A percentile compares a stretch with the other conserved stretches of the same genome.
Evolutionary conservation across 2,888 invertebrate species (phyloP).

Genomic region (Eudemis profundana): DNA sequence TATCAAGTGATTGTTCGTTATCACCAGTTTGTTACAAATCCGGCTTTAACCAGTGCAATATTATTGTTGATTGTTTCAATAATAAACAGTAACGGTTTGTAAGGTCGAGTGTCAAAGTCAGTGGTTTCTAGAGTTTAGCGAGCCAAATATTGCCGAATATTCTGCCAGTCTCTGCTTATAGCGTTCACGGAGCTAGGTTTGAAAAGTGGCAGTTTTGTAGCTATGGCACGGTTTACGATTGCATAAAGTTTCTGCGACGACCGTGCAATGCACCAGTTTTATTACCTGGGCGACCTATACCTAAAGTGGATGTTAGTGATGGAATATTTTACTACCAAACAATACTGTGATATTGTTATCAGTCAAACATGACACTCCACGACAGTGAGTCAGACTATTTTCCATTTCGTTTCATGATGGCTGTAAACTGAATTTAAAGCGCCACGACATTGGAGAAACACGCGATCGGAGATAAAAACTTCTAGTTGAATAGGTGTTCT

Average conservation of each 20-base stretch:
- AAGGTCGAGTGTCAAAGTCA: conserved; percentile 8
- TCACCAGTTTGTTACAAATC: conserved; percentile 10
- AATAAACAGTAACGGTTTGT: conserved; percentile 2
- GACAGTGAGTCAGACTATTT: conserved; percentile 30
- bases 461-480: neutral
- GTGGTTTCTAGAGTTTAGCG: neutral
- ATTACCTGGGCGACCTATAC: conserved; percentile 5
- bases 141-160: neutral
- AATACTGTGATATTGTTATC: conserved; percentile 30
- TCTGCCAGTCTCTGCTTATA: neutral
- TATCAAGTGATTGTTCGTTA: conserved; percentile 16
- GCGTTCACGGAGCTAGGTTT: neutral
- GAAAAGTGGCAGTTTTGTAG: conserved; percentile 4
- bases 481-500: neutral
- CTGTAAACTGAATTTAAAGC: conserved; percentile 23
- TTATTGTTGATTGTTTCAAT: conserved; percentile 9
- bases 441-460: conserved; percentile 2
- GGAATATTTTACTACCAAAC: conserved; percentile 29
- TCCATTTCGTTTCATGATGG: conserved; percentile 27
- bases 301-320: conserved; percentile 17
- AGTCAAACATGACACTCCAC: conserved; percentile 30
- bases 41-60: conserved; percentile 13
- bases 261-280: conserved; percentile 28
- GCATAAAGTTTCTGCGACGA: conserved; percentile 26
- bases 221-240: conserved; percentile 20